These are phyloP conservation scores for Drosophila rufa DNA, from an alignment of 1,140 invertebrate genomes.

Conservation along the genomic window DNA sequence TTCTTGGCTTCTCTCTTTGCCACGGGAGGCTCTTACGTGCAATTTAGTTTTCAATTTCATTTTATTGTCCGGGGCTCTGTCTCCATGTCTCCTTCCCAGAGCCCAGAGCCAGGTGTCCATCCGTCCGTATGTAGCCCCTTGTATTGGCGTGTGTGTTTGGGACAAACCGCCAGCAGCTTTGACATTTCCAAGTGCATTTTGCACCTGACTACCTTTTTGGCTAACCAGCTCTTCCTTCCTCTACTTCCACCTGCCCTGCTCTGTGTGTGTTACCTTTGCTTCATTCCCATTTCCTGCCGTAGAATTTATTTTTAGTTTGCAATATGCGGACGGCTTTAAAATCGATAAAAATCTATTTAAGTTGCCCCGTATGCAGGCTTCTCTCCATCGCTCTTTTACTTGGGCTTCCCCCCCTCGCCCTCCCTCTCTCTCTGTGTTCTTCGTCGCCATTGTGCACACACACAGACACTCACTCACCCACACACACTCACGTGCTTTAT, in stretches of 20 bases:
- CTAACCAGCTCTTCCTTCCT: slow-evolving; percentile 41
- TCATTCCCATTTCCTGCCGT: slow-evolving; percentile 51
- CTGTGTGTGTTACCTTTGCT: slow-evolving; percentile 1
- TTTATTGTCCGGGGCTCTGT: slow-evolving; percentile 59
- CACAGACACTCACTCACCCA: slow-evolving; percentile 18
- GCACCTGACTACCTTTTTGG: slow-evolving; percentile 62
- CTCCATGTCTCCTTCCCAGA: background rate
- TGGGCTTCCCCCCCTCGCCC: slow-evolving; percentile 5
- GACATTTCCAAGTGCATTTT: slow-evolving; percentile 79
- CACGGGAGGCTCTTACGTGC: slow-evolving; percentile 57
- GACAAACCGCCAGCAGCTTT: slow-evolving; percentile 73
- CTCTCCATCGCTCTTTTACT: slow-evolving; percentile 10
- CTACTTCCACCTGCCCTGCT: background rate
- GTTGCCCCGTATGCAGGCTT: slow-evolving; percentile 55
- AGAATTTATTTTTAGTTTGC: slow-evolving; percentile 78
- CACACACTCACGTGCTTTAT: slow-evolving; percentile 63
- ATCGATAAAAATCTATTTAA: slow-evolving; percentile 83
- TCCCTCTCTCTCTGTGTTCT: slow-evolving; percentile 18
- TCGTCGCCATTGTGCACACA: slow-evolving; percentile 34
- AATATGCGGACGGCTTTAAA: slow-evolving; percentile 73
- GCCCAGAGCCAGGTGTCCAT: slow-evolving; percentile 13
- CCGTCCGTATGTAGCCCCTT: background rate
- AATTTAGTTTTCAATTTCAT: slow-evolving; percentile 79
- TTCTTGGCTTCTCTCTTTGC: slow-evolving; percentile 14
- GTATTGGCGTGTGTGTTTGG: slow-evolving; percentile 20